Base-by-base conservation (phyloP, 2,113 vertebrate species). In the Tragelaphus imberbis region DNA sequence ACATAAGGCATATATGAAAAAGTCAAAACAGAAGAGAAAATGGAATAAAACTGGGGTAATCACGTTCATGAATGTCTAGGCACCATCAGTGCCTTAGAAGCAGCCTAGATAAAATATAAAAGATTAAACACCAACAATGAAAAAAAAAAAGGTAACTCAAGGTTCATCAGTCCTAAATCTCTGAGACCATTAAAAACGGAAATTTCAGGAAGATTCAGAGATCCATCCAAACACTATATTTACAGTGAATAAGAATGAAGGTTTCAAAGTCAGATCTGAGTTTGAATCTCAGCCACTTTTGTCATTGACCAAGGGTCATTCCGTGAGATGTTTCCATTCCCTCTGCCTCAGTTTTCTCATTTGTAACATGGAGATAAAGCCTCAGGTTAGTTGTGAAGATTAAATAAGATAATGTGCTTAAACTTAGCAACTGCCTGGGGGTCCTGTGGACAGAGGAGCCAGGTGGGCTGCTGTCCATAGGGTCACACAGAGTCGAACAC, bases 331-430 rank as follows among this genome's bases (percentile, higher is more conserved):
- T 16, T 63, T 30, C 19, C 3, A 11, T 61, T 84, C 55, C 84
- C 30, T 58, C 2, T 63, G 56, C 63, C 95, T 96, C 79, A 7
- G 80, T 92, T 61, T 96, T 77, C 40, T 85, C 81, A 81, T 56
- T 17, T 82, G 47, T 68, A 58, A 36, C 44, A 44, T 5, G 19
- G 55, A 71, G 25, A 80, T 49, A 68, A 92, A 77, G 44, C 7
- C 65, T 85, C 55, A 1, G 51, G 36, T 65, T 63, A 82, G 13
- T 36, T 86, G 12, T 5, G 40, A 95, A 77, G 19, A 84, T 88
- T 61, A 79, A 96, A 85, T 82, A 17, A 63, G 44, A 96, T 53
- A 33, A 91, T 63, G n/a, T 51, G 47, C 25, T 56, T 90, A 91
- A 88, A 10, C 28, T 71, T 17, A 61, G 63, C 82, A 71, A 68